Percentiles rank a stretch among this genome's conserved stretches.
Conservation (phyloP, 2,113 vertebrate genomes). For the Aldabrachelys gigantea region DNA sequence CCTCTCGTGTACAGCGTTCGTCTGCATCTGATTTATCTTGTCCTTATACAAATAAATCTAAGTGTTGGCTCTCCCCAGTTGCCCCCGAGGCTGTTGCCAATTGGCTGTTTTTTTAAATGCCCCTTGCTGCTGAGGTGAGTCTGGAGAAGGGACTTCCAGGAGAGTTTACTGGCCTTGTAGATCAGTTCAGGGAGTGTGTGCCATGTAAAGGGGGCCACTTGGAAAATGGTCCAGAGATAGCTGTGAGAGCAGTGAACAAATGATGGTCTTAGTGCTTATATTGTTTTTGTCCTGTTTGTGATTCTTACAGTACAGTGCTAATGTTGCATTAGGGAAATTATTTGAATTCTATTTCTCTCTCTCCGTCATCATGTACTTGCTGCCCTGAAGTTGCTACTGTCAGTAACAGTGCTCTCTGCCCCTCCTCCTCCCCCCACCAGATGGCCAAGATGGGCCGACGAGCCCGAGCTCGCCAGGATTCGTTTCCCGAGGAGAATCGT, state of each 20-base stretch:
- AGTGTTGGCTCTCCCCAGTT: neutral
- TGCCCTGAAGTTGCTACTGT: neutral
- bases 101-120: neutral
- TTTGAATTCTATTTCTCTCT: accelerated
- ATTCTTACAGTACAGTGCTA: accelerated
- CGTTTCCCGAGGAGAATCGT: constrained; percentile 77
- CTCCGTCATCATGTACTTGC: accelerated
- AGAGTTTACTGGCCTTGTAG: neutral
- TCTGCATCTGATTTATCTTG: too few relatives aligned
- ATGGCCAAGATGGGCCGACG: constrained; percentile 87
- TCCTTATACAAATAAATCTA: too few relatives aligned
- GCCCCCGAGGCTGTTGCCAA: too few relatives aligned
- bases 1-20: too few relatives aligned
- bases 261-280: accelerated
- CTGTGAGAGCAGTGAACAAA: neutral
- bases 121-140: neutral
- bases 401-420: neutral
- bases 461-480: constrained; percentile 84
- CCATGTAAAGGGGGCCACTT: neutral
- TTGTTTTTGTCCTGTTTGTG: accelerated
- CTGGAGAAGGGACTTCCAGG: accelerated
- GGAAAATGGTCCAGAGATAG: neutral
- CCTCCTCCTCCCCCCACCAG: constrained; percentile 54
- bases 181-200: accelerated
- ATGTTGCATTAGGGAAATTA: accelerated